phyloP scores from a whole-genome alignment of 2,888 invertebrate species.

The Macroteleia sp. region DNA sequence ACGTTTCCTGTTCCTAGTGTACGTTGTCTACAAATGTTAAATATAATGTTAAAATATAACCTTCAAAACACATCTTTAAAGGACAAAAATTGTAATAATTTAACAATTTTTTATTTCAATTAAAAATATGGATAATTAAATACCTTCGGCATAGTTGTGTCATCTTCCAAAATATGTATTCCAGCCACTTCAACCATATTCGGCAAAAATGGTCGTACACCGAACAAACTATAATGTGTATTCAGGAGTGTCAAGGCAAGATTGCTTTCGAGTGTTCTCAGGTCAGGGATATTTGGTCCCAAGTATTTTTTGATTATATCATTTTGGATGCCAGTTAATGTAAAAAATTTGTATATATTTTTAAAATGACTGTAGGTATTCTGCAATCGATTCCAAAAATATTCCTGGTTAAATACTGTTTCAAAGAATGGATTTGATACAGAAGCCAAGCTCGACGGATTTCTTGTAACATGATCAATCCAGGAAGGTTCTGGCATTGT shows the following conservation, averaged over 20 bases:
- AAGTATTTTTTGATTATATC: conserved; percentile 69
- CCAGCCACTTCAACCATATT: conserved; percentile 85
- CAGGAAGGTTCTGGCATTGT: conserved; percentile 62
- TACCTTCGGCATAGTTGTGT: conserved; percentile 42
- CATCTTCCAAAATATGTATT: conserved; percentile 83
- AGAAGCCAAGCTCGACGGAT: conserved; percentile 67
- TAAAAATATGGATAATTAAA: too few species aligned
- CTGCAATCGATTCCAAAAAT: conserved; percentile 68
- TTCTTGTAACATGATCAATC: conserved; percentile 66
- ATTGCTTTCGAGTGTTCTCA: conserved; percentile 83
- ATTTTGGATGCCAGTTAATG: conserved; percentile 61
- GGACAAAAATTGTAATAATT: too few species aligned
- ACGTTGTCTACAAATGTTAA: too few species aligned
- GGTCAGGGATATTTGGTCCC: conserved; percentile 75
- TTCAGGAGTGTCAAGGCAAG: conserved; percentile 85
- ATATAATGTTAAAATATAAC: too few species aligned
- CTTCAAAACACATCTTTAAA: too few species aligned
- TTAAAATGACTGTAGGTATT: conserved; percentile 55
- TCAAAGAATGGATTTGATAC: conserved; percentile 16
- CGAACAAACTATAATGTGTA: conserved; percentile 84
- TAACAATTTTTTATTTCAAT: too few species aligned
- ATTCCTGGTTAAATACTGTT: conserved; percentile 31
- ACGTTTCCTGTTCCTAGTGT: too few species aligned
- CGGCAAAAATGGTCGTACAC: conserved; percentile 83
- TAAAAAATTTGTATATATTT: conserved; percentile 18